phyloP scores from a whole-genome alignment of 1,140 invertebrate genomes.

The Pseudomyrmex pallidus region DNA sequence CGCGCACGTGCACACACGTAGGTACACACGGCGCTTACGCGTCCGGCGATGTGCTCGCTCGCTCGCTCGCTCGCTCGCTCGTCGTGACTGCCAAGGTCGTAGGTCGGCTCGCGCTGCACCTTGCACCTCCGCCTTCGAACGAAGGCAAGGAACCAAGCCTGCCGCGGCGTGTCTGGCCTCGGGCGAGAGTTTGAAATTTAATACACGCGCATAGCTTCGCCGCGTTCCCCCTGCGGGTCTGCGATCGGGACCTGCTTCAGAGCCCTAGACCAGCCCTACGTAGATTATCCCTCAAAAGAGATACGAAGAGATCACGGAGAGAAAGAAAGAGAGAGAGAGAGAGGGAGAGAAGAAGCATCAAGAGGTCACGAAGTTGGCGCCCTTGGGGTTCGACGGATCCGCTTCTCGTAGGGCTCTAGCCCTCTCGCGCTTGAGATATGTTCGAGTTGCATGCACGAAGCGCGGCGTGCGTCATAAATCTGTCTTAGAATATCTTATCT shows the following conservation, averaged over 20 bases:
- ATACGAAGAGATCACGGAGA: neutral
- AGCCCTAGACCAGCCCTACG: slow-evolving; percentile 40
- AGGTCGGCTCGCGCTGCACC: slow-evolving; percentile 73
- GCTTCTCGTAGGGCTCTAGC: slow-evolving; percentile 26
- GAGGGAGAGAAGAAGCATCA: neutral
- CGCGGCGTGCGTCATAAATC: slow-evolving; percentile 4
- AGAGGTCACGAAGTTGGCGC: slow-evolving; percentile 32
- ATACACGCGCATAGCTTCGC: slow-evolving; percentile 76
- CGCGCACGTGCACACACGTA: slow-evolving; percentile 4
- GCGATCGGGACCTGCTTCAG: slow-evolving; percentile 8
- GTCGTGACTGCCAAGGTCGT: slow-evolving; percentile 81
- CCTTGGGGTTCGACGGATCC: neutral
- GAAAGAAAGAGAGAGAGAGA: neutral
- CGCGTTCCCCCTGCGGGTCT: slow-evolving; percentile 36
- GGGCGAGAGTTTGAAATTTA: slow-evolving; percentile 79
- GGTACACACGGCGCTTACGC: neutral
- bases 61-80: slow-evolving; percentile 42
- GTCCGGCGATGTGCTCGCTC: slow-evolving; percentile 32
- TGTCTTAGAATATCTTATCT: slow-evolving; percentile 2
- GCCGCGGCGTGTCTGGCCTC: slow-evolving; percentile 72
- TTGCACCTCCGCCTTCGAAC: slow-evolving; percentile 78
- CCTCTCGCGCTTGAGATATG: slow-evolving; percentile 4
- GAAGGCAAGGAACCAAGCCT: slow-evolving; percentile 64
- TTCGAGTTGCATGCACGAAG: neutral
- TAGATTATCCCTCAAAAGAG: slow-evolving; percentile 57